Conservation (phyloP, 2,888 invertebrate genomes). For the Ecliptopera silaceata region DNA sequence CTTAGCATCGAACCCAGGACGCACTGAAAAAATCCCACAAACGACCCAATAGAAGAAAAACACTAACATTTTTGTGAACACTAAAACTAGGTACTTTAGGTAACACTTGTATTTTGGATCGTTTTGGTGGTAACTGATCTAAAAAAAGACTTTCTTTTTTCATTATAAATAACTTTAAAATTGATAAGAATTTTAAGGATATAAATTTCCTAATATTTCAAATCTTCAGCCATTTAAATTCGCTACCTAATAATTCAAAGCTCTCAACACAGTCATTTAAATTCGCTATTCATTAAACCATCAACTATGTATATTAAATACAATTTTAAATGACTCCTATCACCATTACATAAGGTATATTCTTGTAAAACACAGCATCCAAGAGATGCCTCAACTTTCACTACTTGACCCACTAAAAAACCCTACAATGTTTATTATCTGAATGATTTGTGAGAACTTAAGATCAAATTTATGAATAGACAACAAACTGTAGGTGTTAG, state of each 20-base stretch:
- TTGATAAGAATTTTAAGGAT: no score
- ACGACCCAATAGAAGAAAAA: no score
- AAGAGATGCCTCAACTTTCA: slow-evolving; percentile 54
- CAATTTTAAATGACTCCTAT: slow-evolving; percentile 6
- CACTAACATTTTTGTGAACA: no score
- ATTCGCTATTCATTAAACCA: slow-evolving; percentile 21
- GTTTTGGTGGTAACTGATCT: no score
- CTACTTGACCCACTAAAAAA: slow-evolving; percentile 56
- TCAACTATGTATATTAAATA: slow-evolving; percentile 9
- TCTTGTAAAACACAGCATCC: slow-evolving; percentile 9
- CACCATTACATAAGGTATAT: slow-evolving; percentile 14
- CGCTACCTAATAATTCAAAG: slow-evolving; percentile 6
- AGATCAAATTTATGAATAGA: slow-evolving; percentile 35
- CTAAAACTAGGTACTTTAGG: no score
- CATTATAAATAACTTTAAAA: no score
- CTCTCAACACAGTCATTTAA: slow-evolving; percentile 27
- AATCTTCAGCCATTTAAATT: no score
- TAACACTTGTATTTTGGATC: no score
- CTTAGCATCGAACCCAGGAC: no score
- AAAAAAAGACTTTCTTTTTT: no score
- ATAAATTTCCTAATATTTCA: no score
- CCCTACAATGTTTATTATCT: slow-evolving; percentile 49
- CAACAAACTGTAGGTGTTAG: slow-evolving; percentile 28
- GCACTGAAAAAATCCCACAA: no score
- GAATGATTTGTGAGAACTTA: slow-evolving; percentile 38